Evolutionary conservation across 2,113 vertebrate species (phyloP).

Genomic region (Indri indri): DNA sequence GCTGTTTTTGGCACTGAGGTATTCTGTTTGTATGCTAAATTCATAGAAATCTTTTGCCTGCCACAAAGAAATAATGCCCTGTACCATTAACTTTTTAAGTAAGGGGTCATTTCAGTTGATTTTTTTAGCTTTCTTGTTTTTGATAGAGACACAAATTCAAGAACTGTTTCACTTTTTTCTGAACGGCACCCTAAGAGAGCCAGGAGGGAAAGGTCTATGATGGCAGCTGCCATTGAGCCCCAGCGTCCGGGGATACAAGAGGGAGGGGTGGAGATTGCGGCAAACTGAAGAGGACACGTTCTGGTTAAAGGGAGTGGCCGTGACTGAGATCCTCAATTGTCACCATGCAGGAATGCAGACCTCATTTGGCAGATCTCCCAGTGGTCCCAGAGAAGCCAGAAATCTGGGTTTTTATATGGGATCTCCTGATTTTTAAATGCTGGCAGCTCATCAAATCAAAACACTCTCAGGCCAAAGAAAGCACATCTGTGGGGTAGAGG

Average conservation of each 20-base stretch:
- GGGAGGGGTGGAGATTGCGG: neutral
- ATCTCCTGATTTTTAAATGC: conserved; percentile 63
- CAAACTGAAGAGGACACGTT: neutral
- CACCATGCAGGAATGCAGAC: conserved; percentile 58
- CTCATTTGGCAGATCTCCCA: conserved; percentile 54
- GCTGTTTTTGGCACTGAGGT: neutral
- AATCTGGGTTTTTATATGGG: conserved; percentile 64
- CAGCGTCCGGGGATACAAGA: neutral
- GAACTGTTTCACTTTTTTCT: neutral
- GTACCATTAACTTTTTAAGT: neutral
- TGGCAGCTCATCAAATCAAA: conserved; percentile 66
- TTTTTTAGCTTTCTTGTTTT: neutral
- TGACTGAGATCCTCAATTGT: neutral
- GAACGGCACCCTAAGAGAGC: neutral
- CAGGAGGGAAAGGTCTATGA: neutral
- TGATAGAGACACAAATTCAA: neutral
- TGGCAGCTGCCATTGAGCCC: neutral
- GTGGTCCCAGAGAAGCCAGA: conserved; percentile 56
- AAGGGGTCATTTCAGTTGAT: neutral
- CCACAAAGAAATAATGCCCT: neutral
- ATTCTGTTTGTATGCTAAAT: neutral
- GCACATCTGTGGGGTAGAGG: conserved; percentile 62
- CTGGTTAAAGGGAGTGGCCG: neutral
- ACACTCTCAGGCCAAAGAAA: conserved; percentile 64
- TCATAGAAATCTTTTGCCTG: neutral